Evolutionary conservation across 2,888 invertebrate genomes (phyloP), one percentile per base, ranked within the genome.

Genomic region (Euclidia mi): DNA sequence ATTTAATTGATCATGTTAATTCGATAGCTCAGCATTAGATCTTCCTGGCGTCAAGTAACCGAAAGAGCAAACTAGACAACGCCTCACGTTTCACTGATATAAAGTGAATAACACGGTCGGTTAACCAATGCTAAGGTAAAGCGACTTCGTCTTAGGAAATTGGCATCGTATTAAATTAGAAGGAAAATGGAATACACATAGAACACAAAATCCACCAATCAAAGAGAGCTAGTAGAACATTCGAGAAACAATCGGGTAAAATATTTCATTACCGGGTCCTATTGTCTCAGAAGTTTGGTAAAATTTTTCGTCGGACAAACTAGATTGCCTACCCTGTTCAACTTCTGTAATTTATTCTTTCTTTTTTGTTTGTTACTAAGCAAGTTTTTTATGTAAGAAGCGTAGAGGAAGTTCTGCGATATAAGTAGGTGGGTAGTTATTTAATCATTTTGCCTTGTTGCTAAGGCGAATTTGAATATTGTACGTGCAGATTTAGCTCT

Each of bases 291-390:
- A 1, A 51, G 65, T 70, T 69, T 48, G 52, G 58, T 52, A 46
- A 71, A 65, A 63, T 12, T 67, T 70, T 77, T 66, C 67, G 47
- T 65, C 64, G 65, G 55, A 46, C 51, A 72, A 78, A 79, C 78
- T 66, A 69, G 76, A 75, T 71, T 77, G 71, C 65, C 64, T 65
- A 68, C 74, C 63, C 68, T 56, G 63, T 61, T 57, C 49, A 58
- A 65, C 62, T 57, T 67, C 41, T 45, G 31, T 63, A 65, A 65
- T 53, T 57, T 60, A 73, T 68, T 65, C 60, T 69, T 73, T 65
- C 35, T 53, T 62, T 65, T 65, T 65, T 47, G 63, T 67, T 52
- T 45, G 67, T 71, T 74, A 50, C 72, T 46, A 66, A 60, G 58
- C 62, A 57, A 72, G 62, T 74, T 74, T 75, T 71, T 72, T 61